Evolutionary conservation across 2,113 vertebrate species (phyloP).

Genomic region (Chionis minor): DNA sequence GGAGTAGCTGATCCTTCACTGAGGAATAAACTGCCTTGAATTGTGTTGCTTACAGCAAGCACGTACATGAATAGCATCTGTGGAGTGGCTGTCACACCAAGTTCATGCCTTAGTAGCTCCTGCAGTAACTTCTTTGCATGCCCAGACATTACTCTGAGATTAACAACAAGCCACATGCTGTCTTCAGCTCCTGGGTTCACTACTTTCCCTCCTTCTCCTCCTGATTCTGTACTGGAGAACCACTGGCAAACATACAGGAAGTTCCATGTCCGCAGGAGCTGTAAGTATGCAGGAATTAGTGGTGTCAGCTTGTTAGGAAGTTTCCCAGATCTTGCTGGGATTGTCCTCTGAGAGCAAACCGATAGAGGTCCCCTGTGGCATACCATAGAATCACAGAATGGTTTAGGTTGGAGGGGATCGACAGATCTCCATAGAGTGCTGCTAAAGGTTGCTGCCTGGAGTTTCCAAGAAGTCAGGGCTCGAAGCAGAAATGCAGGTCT

Average conservation of each 20-base stretch:
- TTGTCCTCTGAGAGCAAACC: not conserved
- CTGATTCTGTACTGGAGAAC: not conserved
- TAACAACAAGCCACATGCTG: not conserved
- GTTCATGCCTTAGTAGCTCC: not conserved
- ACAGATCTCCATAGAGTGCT: not conserved
- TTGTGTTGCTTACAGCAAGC: not conserved
- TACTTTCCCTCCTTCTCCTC: not conserved
- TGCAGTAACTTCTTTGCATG: not conserved
- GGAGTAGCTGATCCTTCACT: not conserved
- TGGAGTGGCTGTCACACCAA: not conserved
- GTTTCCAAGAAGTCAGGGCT: not conserved
- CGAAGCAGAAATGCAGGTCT: slow-evolving; percentile 7
- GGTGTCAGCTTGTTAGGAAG: not conserved
- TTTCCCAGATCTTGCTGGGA: not conserved
- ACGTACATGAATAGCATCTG: not conserved
- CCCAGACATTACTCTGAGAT: not conserved
- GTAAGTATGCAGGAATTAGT: not conserved
- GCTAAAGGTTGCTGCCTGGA: not conserved
- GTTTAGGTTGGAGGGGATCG: too few relatives aligned
- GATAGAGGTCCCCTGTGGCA: not conserved
- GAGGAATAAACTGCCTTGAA: not conserved
- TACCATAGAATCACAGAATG: not conserved
- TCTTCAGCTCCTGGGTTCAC: not conserved
- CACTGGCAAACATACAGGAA: not conserved
- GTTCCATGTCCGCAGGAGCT: not conserved